phyloP scores from a whole-genome alignment of 2,797 vertebrate genomes.

The Manis crassicaudata region DNA sequence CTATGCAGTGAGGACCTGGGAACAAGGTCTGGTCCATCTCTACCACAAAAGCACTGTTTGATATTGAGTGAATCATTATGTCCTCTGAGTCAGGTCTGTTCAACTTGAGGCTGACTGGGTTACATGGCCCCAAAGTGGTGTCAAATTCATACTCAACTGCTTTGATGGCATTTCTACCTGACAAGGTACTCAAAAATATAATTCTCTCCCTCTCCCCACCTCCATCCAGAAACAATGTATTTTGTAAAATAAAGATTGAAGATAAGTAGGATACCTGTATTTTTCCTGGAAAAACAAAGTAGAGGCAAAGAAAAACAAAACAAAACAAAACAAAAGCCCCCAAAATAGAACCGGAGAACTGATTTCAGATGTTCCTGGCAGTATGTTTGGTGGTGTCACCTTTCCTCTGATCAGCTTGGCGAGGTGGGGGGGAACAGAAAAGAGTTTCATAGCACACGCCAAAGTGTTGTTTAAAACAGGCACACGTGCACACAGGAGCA shows the following conservation, averaged over 20 bases:
- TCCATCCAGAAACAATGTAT: not conserved
- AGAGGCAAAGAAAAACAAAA: not conserved
- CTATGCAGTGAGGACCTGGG: not conserved
- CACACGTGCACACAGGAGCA: not conserved
- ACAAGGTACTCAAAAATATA: not conserved
- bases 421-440: not conserved
- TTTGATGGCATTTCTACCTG: slow-evolving; percentile 8
- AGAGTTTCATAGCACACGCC: not conserved
- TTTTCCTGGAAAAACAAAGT: slow-evolving; percentile 23
- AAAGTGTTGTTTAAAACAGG: not conserved
- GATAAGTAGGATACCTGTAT: not conserved
- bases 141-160: not conserved
- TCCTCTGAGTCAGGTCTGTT: not conserved
- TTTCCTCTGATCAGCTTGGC: not conserved
- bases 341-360: not conserved
- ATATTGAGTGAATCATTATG: not conserved
- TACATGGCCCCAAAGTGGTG: not conserved
- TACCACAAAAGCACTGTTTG: not conserved
- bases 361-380: not conserved
- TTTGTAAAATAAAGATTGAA: not conserved
- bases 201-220: not conserved
- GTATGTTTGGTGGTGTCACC: not conserved
- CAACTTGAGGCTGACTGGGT: not conserved
- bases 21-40: not conserved
- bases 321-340: not conserved